Base-by-base conservation (phyloP, 2,113 vertebrate species). In the Empidonax traillii region DNA sequence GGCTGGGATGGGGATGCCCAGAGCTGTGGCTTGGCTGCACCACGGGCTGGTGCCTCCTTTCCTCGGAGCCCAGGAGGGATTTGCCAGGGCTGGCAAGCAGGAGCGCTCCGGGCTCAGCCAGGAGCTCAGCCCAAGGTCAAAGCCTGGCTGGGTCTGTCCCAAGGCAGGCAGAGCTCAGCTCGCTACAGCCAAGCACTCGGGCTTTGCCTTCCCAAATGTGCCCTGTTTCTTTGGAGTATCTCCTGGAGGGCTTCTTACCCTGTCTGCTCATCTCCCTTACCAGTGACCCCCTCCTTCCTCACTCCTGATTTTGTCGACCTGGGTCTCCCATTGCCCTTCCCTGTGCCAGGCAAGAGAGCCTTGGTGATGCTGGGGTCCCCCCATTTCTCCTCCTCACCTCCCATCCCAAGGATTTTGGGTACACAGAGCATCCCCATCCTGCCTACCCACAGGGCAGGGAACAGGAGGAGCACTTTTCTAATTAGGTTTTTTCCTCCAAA, bases 101-200 rank as follows among this genome's bases (percentile, higher is more conserved):
- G 44, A 87, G 44, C 1, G 1, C 63, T 14, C 17, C 2, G 13
- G 41, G 89, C 65, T 66, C n/a, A 15, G 76, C 88, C 41, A 0
- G 8, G 33, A 77, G 89, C 82, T 66, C 78, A n/a, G 86, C 79
- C 47, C 89, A 92, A 95, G 91, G 91, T 67, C 86, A 53, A 6
- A 82, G 51, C 71, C 79, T 0, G 4, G 7, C 82, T 58, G 86
- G 68, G 37, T 9, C 73, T 66, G 73, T 47, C 77, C 67, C 33
- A 58, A 39, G 53, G 65, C 35, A 24, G 49, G 30, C 71, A 65
- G 69, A 81, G 84, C 83, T 78, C 61, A 22, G 84, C 67, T 68
- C 35, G 16, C 3, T 2, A 0, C 1, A 18, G n/a, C 80, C 6
- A 4, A 56, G 20, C 5, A 1, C 12, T 49, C 0, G 0, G 16